Base-by-base conservation (phyloP, 2,113 vertebrate species). In the Scatophagus argus region DNA sequence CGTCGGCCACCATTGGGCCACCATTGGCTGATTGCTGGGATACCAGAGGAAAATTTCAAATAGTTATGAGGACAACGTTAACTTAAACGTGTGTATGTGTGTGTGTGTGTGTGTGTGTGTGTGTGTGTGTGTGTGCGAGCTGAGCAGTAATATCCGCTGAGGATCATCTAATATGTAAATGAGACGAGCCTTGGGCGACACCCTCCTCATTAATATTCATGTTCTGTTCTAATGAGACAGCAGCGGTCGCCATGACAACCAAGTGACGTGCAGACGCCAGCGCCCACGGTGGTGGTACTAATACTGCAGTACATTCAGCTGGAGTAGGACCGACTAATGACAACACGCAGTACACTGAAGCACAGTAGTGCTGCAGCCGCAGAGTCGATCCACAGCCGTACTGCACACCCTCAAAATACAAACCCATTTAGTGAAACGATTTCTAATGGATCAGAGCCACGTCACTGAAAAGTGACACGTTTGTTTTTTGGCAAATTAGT, bases 91-190 rank as follows among this genome's bases (percentile, higher is more conserved):
- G 3, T 14, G 11, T 19, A 47, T 67, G 41, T 56, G 68, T 31
- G 51, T 43, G 31, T 21, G 41, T 46, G 49, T 54, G 34, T 38
- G 34, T 68, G 13, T 25, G 13, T 59, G 16, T 14, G 27, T 58
- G 29, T 32, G 56, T 55, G 66, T 39, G 14, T 21, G 55, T 36
- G 27, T 17, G 38, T 34, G 2, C n/a, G 1, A 11, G 4, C 6
- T 59, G 46, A 29, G 49, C 31, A 14, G 29, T 80, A 81, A 79
- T 70, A 61, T 85, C 79, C 36, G 55, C 68, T 64, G 55, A 77
- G 54, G 32, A 67, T 83, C 51, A 82, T 87, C n/a, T 75, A 73
- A 85, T 86, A 87, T 90, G 86, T 60, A 88, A 89, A 91, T 85
- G 71, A 83, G 66, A 19, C 0, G 9, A 47, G 82, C 77, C 74